A percentile compares a stretch with the other conserved stretches of the same genome.
Conservation (phyloP, 2,113 vertebrate species). For the Pantherophis guttatus region DNA sequence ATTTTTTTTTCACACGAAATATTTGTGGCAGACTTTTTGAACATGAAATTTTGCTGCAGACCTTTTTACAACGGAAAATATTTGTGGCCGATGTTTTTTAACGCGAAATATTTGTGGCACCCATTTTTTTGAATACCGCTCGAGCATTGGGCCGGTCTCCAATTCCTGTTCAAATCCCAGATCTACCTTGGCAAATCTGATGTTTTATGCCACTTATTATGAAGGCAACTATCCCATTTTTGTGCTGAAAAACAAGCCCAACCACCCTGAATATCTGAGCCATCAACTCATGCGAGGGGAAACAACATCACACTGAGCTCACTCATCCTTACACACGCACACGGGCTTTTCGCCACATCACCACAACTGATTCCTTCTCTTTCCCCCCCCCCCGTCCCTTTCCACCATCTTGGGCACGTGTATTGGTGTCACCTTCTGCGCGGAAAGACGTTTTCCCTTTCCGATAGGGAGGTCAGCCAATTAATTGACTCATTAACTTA, state of each 20-base stretch:
- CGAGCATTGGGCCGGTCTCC: not conserved
- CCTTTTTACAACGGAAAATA: too few relatives aligned
- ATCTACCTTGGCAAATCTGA: not conserved
- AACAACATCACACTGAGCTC: too few relatives aligned
- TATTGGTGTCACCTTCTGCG: too few relatives aligned
- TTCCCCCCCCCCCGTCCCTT: too few relatives aligned
- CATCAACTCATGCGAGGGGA: not conserved
- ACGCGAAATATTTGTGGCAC: too few relatives aligned
- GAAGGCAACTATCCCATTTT: not conserved
- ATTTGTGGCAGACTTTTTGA: not conserved
- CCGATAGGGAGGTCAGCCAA: not conserved
- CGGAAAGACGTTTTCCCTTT: not conserved
- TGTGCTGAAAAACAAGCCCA: not conserved
- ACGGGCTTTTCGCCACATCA: not conserved
- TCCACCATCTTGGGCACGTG: not conserved
- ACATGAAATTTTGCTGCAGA: too few relatives aligned
- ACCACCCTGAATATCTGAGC: not conserved
- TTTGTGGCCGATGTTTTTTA: too few relatives aligned
- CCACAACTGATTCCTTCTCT: not conserved
- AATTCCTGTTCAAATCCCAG: not conserved
- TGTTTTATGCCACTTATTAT: too few relatives aligned
- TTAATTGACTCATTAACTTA: not conserved
- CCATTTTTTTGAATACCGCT: not conserved
- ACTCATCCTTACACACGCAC: not conserved
- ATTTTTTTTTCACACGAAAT: not conserved